Evolutionary conservation across 2,113 vertebrate species (phyloP), one percentile per base, ranked within the genome.

Genomic region (Lampris megalopsis): DNA sequence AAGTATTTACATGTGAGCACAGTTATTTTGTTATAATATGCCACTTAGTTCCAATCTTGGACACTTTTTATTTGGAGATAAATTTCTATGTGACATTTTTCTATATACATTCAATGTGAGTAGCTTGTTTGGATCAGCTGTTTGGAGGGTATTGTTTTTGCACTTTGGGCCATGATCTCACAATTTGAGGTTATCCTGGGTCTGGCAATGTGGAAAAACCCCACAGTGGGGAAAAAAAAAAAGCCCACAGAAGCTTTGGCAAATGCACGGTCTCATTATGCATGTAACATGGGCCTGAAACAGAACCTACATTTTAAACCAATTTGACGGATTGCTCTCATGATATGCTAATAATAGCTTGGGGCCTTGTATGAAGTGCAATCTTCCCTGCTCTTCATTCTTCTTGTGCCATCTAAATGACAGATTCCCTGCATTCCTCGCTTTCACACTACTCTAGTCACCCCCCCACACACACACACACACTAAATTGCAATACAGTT

Each of bases 331-430:
- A 88, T 91, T 80, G 76, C 81, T 82, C 80, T 86, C 70, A 63
- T 79, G 85, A 84, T 85, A 76, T 77, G 84, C 73, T 92, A 83
- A 91, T 89, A 77, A 88, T 79, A 72, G 85, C 86, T 68, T 1
- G 5, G 63, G 71, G 87, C 66, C 53, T 71, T 76, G 35, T 68
- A 38, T n/a, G 76, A 49, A 60, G 65, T 59, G 71, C 48, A 82
- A 60, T 74, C 76, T 71, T 77, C 68, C 68, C 69, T 43, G 49
- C 74, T 75, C 81, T 83, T 84, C 79, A 83, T 60, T 77, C 80
- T 61, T 54, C 47, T 37, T 13, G 47, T 70, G 35, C 76, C 50
- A 36, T 81, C 71, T 76, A 61, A 9, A 2, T 85, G 86, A 84
- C 86, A 80, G 80, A 52, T 75, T 58, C 47, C 13, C 60, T 65